Evolutionary conservation across 2,797 vertebrate species (phyloP).

Genomic region (Malurus leucopterus): DNA sequence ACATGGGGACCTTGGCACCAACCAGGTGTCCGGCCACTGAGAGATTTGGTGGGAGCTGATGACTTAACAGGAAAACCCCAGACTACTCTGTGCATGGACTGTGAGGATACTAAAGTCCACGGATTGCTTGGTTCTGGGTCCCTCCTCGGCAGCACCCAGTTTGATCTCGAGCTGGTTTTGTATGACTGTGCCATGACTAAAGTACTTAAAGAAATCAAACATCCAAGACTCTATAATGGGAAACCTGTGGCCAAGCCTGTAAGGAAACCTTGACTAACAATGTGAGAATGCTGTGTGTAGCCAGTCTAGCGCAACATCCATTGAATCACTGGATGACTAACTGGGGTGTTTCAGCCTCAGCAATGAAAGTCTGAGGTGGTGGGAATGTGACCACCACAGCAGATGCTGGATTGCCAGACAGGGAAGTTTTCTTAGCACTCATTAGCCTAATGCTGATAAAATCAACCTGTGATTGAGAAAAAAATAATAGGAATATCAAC

Average conservation of each 20-base stretch:
- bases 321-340: neutral
- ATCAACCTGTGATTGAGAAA: neutral
- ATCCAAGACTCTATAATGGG: neutral
- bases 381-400: neutral
- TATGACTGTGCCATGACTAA: neutral
- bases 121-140: neutral
- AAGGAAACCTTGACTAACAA: neutral
- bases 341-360: neutral
- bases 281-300: neutral
- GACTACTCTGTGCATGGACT: accelerated
- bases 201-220: neutral
- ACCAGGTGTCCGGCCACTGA: neutral
- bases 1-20: neutral
- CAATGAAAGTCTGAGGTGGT: neutral
- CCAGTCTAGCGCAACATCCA: too few relatives aligned
- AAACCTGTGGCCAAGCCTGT: neutral
- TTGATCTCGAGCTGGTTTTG: neutral
- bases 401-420: neutral
- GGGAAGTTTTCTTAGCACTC: neutral
- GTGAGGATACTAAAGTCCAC: accelerated
- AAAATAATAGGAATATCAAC: neutral
- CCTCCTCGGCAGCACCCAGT: neutral
- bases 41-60: accelerated
- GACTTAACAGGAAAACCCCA: neutral
- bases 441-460: neutral